A percentile compares a stretch with the other conserved stretches of the same genome.
These are phyloP conservation scores for Acrocephalus scirpaceus DNA, from an alignment of 2,797 vertebrate genomes.

Conservation along the genomic window DNA sequence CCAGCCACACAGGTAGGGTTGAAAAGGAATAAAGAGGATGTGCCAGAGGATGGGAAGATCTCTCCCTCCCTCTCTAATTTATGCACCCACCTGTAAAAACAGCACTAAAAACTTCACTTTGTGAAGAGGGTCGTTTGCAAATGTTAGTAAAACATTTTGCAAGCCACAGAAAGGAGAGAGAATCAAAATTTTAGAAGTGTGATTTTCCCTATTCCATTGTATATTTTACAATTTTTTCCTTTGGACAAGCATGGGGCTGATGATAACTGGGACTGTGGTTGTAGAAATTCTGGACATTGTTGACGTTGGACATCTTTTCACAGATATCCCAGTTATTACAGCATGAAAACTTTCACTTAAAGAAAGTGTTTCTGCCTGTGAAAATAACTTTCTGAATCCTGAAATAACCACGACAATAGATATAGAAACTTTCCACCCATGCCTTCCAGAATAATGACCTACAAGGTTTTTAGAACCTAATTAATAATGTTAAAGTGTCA, in stretches of 20 bases:
- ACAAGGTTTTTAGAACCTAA: neutral
- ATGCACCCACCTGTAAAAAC: neutral
- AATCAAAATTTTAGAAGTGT: fast-evolving
- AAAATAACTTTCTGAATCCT: neutral
- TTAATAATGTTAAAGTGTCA: neutral
- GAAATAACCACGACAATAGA: neutral
- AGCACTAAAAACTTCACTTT: neutral
- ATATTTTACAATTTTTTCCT: neutral
- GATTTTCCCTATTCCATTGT: neutral
- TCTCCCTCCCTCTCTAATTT: neutral
- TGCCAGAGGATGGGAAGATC: neutral
- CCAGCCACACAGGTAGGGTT: neutral
- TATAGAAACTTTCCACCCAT: neutral
- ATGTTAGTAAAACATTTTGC: neutral
- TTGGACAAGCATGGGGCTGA: neutral
- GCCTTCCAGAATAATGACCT: neutral
- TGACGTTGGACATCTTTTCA: neutral
- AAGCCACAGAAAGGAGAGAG: neutral
- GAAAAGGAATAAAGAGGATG: neutral
- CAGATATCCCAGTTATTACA: neutral
- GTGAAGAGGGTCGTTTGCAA: neutral
- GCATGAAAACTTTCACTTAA: neutral
- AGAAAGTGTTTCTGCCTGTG: neutral
- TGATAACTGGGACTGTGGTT: neutral
- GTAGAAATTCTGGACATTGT: neutral